Evolutionary conservation across 2,888 invertebrate genomes (phyloP).

Genomic region (Invenusta paracnida): DNA sequence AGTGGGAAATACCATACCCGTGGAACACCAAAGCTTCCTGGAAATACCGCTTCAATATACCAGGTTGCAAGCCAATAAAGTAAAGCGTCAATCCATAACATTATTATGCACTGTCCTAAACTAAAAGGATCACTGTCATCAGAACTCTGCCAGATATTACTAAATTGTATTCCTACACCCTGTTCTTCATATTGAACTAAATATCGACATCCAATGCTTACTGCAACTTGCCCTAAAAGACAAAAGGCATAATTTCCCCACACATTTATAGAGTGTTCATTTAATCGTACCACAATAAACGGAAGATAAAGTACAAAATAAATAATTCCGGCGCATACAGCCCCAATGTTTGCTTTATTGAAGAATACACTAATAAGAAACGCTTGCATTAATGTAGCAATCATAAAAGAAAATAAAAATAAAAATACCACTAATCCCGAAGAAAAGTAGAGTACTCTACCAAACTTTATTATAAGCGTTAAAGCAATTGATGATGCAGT

Average conservation of each 20-base stretch:
- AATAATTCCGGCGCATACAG: constrained; percentile 61
- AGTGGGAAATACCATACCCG: constrained; percentile 51
- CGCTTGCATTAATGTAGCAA: constrained; percentile 62
- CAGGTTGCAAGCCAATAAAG: constrained; percentile 57
- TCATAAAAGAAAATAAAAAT: constrained; percentile 66
- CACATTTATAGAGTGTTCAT: constrained; percentile 52
- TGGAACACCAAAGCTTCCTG: constrained; percentile 56
- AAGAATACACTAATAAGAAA: constrained; percentile 66
- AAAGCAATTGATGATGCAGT: constrained; percentile 67
- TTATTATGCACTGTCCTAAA: constrained; percentile 66
- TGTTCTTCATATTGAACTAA: constrained; percentile 70
- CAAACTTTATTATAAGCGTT: constrained; percentile 61
- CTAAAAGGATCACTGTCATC: constrained; percentile 65
- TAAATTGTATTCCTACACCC: constrained; percentile 68
- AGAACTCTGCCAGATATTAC: constrained; percentile 63
- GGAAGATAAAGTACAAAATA: constrained; percentile 61
- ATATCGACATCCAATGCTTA: constrained; percentile 74
- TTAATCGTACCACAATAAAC: constrained; percentile 56
- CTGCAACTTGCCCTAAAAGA: constrained; percentile 74
- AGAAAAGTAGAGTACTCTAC: constrained; percentile 70
- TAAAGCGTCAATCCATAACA: constrained; percentile 59
- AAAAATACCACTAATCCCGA: constrained; percentile 68
- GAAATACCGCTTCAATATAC: constrained; percentile 60
- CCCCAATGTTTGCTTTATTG: constrained; percentile 65
- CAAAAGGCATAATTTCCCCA: constrained; percentile 64